These are phyloP conservation scores for Eulemur albifrons DNA, from an alignment of 2,797 vertebrate genomes.

Conservation along the genomic window DNA sequence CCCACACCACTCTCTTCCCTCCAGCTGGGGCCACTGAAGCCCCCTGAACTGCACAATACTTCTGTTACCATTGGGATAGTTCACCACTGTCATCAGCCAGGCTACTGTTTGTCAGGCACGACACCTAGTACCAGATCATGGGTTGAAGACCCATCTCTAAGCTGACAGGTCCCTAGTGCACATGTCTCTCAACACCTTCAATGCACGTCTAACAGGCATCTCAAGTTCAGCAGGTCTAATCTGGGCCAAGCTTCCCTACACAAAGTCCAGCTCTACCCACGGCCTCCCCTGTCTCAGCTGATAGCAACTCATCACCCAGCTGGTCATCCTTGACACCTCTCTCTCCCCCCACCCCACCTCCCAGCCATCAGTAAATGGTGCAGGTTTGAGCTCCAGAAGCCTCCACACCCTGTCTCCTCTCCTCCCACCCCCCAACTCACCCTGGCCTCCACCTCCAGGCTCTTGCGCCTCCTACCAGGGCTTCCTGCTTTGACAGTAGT, in stretches of 20 bases:
- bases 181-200: background rate
- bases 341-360: background rate
- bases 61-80: background rate
- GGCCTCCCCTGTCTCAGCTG: background rate
- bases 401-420: background rate
- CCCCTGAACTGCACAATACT: background rate
- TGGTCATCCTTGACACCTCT: background rate
- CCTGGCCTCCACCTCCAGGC: background rate
- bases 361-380: background rate
- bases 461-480: background rate
- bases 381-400: background rate
- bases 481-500: background rate
- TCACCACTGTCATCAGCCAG: background rate
- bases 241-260: background rate
- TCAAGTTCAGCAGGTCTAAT: background rate
- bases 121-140: background rate
- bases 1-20: background rate
- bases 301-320: background rate
- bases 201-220: background rate
- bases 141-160: background rate
- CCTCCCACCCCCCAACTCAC: fast-evolving
- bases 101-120: too few relatives aligned
- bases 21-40: background rate
- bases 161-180: too few relatives aligned
- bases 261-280: background rate